phyloP scores from a whole-genome alignment of 1,140 invertebrate genomes.

The Eufriesea mexicana region DNA sequence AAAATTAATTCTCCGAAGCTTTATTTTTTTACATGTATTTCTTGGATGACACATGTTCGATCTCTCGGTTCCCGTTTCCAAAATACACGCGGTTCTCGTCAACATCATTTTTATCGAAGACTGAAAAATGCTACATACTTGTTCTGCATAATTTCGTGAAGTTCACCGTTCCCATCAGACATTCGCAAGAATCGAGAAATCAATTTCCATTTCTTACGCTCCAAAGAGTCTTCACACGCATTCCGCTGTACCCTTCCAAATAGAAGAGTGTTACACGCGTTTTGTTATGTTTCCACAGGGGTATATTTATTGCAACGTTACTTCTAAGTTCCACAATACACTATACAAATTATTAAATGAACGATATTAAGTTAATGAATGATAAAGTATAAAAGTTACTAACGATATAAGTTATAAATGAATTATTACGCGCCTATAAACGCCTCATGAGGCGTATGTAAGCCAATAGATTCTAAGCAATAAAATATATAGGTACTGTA shows the following conservation, averaged over 20 bases:
- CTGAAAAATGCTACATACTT: constrained; percentile 68
- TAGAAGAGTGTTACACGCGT: constrained; percentile 39
- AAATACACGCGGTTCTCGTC: constrained; percentile 46
- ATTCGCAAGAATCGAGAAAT: constrained; percentile 16
- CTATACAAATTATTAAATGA: constrained; percentile 45
- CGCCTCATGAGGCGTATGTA: constrained; percentile 71
- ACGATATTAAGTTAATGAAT: constrained; percentile 39
- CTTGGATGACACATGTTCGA: constrained; percentile 16
- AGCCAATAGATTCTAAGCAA: constrained; percentile 80
- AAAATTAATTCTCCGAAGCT: constrained; percentile 41
- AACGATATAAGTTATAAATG: constrained; percentile 61
- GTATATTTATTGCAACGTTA: constrained; percentile 58
- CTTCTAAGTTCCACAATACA: constrained; percentile 47
- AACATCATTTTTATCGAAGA: constrained; percentile 71
- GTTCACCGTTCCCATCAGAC: constrained; percentile 22
- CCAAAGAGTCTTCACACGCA: constrained; percentile 42
- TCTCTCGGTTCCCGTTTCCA: constrained; percentile 10
- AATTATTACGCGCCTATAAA: constrained; percentile 69
- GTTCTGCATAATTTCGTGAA: background rate
- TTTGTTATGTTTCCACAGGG: constrained; percentile 48
- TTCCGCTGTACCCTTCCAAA: constrained; percentile 37
- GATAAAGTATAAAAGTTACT: constrained; percentile 64
- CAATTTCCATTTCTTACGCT: background rate
- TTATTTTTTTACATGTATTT: constrained; percentile 53
- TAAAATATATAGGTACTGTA: constrained; percentile 79